phyloP scores from a whole-genome alignment of 2,797 vertebrate species.

The Muscicapa striata region DNA sequence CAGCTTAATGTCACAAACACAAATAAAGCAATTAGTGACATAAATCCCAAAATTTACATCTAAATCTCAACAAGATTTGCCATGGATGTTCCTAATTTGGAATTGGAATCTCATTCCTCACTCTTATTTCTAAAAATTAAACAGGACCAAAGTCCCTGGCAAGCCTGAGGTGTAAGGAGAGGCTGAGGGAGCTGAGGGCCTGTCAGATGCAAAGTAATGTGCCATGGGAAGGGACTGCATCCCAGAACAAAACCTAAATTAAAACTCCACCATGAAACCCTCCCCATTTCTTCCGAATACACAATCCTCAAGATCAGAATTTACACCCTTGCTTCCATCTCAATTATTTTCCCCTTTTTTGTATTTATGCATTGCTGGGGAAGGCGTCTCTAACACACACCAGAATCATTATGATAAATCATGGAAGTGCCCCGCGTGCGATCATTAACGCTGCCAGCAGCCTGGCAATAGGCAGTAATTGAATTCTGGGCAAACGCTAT shows the following conservation, averaged over 20 bases:
- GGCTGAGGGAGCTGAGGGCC: conserved; percentile 30
- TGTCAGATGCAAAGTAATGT: conserved; percentile 47
- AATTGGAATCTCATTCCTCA: neutral
- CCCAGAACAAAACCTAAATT: conserved; percentile 64
- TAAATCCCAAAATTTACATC: neutral
- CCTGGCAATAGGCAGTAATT: conserved; percentile 49
- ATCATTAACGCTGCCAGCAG: conserved; percentile 62
- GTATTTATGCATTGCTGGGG: neutral
- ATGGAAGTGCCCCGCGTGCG: conserved; percentile 37
- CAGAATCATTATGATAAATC: conserved; percentile 70
- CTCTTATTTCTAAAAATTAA: conserved; percentile 36
- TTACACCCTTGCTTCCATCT: conserved; percentile 54
- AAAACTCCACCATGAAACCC: conserved; percentile 52
- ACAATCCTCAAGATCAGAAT: conserved; percentile 32
- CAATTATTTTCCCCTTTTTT: conserved; percentile 44
- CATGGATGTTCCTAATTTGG: neutral
- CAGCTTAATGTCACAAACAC: neutral
- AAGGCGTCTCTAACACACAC: conserved; percentile 1
- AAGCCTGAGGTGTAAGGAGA: conserved; percentile 37
- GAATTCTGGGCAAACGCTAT: conserved; percentile 30
- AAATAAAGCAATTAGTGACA: neutral
- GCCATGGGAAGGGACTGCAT: conserved; percentile 38
- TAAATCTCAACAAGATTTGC: conserved; percentile 20
- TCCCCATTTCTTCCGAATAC: conserved; percentile 51
- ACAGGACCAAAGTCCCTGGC: neutral